A percentile compares a stretch with the other conserved stretches of the same genome.
phyloP scores from a whole-genome alignment of 1,140 invertebrate genomes.

The Drosophila grimshawi region DNA sequence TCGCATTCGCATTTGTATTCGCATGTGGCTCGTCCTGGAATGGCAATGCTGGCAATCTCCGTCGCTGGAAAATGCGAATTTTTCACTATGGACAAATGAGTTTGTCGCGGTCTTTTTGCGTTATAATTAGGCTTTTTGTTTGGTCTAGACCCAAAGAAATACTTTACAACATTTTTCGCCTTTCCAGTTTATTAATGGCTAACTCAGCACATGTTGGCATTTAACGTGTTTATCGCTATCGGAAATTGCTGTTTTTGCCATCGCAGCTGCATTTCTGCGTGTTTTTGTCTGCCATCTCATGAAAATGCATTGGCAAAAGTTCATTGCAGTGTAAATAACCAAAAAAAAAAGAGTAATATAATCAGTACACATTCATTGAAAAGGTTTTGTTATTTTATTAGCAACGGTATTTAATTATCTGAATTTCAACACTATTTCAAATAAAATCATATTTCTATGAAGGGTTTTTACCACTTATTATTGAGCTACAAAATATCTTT shows the following conservation, averaged over 20 bases:
- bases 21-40: constrained; percentile 48
- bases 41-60: constrained; percentile 60
- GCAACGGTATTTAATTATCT: too few species aligned
- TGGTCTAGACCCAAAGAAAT: constrained; percentile 49
- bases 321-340: constrained; percentile 19
- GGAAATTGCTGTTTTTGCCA: constrained; percentile 49
- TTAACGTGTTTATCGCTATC: constrained; percentile 55
- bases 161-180: constrained; percentile 67
- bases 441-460: too few species aligned
- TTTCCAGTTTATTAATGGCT: constrained; percentile 76
- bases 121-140: constrained; percentile 71
- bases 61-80: constrained; percentile 68
- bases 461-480: too few species aligned
- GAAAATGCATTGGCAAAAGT: constrained; percentile 11
- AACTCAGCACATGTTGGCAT: constrained; percentile 71
- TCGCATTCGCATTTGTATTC: constrained; percentile 8
- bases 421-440: too few species aligned
- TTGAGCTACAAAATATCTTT: too few species aligned
- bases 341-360: background rate
- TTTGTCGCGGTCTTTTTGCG: constrained; percentile 80
- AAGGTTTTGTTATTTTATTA: too few species aligned
- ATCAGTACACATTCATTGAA: background rate
- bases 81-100: constrained; percentile 80
- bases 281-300: constrained; percentile 2
- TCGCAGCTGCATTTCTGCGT: constrained; percentile 19